Evolutionary conservation across 2,888 invertebrate genomes (phyloP).

Genomic region (Epinotia bilunana): DNA sequence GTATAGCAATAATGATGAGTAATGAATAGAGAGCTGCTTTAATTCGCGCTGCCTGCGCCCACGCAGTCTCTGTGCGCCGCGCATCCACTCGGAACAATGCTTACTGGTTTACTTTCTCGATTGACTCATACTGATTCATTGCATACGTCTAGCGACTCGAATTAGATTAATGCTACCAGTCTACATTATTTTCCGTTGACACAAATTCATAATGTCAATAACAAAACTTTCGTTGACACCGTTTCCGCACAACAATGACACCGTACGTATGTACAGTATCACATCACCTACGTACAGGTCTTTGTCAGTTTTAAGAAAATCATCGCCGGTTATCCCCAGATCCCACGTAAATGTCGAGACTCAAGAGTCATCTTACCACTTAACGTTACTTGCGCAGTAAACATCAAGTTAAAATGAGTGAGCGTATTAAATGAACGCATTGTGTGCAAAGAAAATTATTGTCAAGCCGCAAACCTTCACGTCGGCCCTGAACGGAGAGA

Average conservation of each 20-base stretch:
- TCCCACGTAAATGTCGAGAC: conserved; percentile 8
- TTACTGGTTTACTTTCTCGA: conserved; percentile 83
- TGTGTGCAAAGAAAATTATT: conserved; percentile 55
- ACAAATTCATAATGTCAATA: conserved; percentile 61
- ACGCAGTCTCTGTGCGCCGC: conserved; percentile 73
- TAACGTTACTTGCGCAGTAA: conserved; percentile 35
- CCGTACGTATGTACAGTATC: neutral
- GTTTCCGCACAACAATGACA: conserved; percentile 41
- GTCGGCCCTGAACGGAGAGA: conserved; percentile 59
- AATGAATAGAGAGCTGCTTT: conserved; percentile 84
- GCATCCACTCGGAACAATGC: conserved; percentile 84
- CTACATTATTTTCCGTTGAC: conserved; percentile 65
- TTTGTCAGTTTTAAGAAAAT: conserved; percentile 38
- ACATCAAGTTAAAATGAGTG: conserved; percentile 36
- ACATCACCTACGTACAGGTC: conserved; percentile 4
- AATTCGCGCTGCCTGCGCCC: conserved; percentile 80
- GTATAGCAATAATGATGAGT: conserved; percentile 82
- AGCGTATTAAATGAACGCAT: conserved; percentile 51
- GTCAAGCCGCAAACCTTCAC: conserved; percentile 58
- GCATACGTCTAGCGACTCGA: conserved; percentile 74
- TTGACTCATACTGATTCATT: conserved; percentile 83
- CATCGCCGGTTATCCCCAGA: conserved; percentile 8
- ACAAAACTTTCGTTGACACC: conserved; percentile 64
- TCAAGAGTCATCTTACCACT: conserved; percentile 31
- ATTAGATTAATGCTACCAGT: conserved; percentile 76